A percentile compares a stretch with the other conserved stretches of the same genome.
Evolutionary conservation across 2,888 invertebrate species (phyloP).

Genomic region (Koerneria pararmatus): DNA sequence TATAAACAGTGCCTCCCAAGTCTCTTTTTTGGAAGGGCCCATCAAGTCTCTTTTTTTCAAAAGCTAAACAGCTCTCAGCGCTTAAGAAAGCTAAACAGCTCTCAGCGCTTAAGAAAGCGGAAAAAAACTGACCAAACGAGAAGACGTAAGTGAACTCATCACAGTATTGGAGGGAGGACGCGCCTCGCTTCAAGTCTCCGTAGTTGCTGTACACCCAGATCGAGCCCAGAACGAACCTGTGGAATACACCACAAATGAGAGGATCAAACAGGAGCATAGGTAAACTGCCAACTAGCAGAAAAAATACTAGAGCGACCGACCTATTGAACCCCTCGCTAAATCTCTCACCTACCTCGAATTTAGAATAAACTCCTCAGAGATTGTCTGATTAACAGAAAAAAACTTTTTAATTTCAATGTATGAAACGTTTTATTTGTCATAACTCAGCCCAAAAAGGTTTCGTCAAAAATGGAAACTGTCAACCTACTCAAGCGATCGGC

Average conservation of each 20-base stretch:
- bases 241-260: not conserved
- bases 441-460: too few species aligned
- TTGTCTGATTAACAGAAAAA: too few species aligned
- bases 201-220: constrained; percentile 32
- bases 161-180: constrained; percentile 15
- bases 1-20: too few species aligned
- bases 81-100: not conserved
- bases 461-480: too few species aligned
- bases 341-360: not conserved
- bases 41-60: not conserved
- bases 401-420: too few species aligned
- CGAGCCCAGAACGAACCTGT: constrained; percentile 33
- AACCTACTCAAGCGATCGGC: too few species aligned
- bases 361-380: too few species aligned
- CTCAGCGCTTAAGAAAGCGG: not conserved
- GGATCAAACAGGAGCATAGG: not conserved
- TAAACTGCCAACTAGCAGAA: too few species aligned
- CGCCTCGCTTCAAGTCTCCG: constrained; percentile 14
- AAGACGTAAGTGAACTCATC: constrained; percentile 28
- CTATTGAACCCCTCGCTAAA: too few species aligned
- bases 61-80: not conserved
- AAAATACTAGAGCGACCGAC: too few species aligned
- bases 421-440: too few species aligned
- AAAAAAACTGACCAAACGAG: constrained; percentile 21
- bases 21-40: not conserved